These are phyloP conservation scores for Limulus polyphemus DNA, from an alignment of 2,888 invertebrate species.

Conservation along the genomic window DNA sequence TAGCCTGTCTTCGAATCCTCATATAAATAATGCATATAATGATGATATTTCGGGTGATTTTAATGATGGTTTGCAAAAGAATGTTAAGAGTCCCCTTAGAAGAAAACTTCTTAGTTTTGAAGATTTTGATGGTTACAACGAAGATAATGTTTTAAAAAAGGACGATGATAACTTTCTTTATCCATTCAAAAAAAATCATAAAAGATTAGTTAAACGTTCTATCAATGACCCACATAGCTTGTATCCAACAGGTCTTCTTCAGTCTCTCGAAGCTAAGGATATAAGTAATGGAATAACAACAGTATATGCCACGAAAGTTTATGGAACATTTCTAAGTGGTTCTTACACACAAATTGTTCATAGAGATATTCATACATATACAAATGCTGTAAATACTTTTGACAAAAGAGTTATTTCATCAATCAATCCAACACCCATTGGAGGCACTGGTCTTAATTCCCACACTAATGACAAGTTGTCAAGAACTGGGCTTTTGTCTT, in stretches of 20 bases:
- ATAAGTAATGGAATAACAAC: conserved; percentile 55
- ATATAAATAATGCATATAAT: too few relatives aligned
- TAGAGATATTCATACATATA: conserved; percentile 11
- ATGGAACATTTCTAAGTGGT: conserved; percentile 56
- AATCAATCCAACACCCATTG: not conserved
- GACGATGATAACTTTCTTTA: conserved; percentile 15
- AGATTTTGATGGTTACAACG: too few relatives aligned
- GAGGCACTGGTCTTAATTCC: not conserved
- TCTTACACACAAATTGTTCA: conserved; percentile 46
- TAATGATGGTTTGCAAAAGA: too few relatives aligned
- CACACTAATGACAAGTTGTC: not conserved
- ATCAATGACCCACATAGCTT: conserved; percentile 4
- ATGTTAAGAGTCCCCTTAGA: too few relatives aligned
- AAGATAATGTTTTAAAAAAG: not conserved
- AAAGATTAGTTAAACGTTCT: conserved; percentile 3
- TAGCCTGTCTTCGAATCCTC: too few relatives aligned
- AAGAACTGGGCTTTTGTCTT: not conserved
- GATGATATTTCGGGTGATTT: too few relatives aligned
- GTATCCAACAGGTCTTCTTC: conserved; percentile 13
- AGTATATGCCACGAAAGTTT: conserved; percentile 57
- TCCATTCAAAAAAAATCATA: not conserved
- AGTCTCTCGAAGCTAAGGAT: conserved; percentile 33
- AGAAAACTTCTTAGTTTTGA: too few relatives aligned
- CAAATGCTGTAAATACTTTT: conserved; percentile 4
- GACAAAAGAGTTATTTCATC: conserved; percentile 13